Conservation (phyloP, 30 jellyfish, hydroid and myxozoan genomes). For the Mastigias papua region DNA sequence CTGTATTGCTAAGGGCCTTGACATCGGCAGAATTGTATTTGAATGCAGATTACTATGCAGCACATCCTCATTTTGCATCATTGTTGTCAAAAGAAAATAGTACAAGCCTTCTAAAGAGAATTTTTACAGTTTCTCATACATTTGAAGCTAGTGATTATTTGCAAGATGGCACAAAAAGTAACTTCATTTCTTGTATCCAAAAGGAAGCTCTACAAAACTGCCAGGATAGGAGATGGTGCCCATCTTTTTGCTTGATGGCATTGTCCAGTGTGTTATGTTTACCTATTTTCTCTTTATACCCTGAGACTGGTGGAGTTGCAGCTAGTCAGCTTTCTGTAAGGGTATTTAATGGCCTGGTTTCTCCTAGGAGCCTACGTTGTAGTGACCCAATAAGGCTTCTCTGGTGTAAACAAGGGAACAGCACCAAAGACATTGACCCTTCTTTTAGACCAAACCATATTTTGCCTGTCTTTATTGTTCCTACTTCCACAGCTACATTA, state of each 20-base stretch:
- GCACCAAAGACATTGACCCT: too few species aligned
- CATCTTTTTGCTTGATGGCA: neutral
- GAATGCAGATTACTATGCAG: slow-evolving; percentile 15
- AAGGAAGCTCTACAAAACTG: neutral
- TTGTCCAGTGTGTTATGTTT: neutral
- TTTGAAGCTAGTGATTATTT: neutral
- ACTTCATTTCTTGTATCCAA: neutral
- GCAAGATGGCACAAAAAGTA: neutral
- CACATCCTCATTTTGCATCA: slow-evolving; percentile 14
- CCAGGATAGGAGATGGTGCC: slow-evolving; percentile 4
- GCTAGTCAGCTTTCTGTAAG: neutral
- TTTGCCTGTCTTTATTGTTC: too few species aligned
- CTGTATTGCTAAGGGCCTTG: slow-evolving; percentile 13
- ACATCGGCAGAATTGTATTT: slow-evolving; percentile 20
- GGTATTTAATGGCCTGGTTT: neutral
- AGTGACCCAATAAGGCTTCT: too few species aligned
- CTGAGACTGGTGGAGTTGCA: neutral
- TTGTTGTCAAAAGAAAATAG: slow-evolving; percentile 2
- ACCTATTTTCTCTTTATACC: neutral
- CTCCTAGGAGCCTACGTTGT: too few species aligned
- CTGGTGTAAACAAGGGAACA: too few species aligned
- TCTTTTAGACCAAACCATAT: too few species aligned
- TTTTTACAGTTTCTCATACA: neutral
- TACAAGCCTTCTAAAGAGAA: neutral
- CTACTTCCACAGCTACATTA: too few species aligned